Conservation (phyloP, 1,140 invertebrate species). For the Anastrepha ludens region DNA sequence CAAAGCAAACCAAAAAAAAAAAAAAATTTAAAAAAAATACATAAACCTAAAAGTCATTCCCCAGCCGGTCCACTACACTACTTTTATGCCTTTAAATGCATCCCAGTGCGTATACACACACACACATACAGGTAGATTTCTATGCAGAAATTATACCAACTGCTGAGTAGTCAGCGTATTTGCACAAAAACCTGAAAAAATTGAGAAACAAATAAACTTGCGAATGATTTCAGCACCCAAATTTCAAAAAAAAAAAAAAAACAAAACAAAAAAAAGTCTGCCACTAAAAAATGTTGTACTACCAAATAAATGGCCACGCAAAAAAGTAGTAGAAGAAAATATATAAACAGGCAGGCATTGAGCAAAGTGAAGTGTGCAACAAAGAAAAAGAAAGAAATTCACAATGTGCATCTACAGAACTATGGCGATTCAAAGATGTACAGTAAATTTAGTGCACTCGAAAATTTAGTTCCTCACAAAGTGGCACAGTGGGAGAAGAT, state of each 20-base stretch:
- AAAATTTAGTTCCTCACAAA: slow-evolving; percentile 22
- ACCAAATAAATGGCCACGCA: background rate
- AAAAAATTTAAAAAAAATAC: too few species aligned
- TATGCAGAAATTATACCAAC: background rate
- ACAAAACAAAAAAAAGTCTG: background rate
- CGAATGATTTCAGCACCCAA: background rate
- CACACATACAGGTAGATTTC: background rate
- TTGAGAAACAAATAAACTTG: background rate
- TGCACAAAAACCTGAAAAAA: background rate
- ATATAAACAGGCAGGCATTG: background rate
- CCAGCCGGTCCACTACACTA: background rate
- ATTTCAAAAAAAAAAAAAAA: background rate
- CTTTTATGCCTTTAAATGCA: background rate
- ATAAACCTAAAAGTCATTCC: too few species aligned
- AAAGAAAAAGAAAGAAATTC: background rate
- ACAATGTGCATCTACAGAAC: background rate
- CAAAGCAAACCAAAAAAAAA: background rate
- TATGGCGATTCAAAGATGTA: slow-evolving; percentile 11
- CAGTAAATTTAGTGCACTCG: slow-evolving; percentile 37
- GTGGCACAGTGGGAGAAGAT: slow-evolving; percentile 6
- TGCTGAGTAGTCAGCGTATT: background rate
- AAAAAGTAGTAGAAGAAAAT: background rate
- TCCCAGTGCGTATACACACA: background rate
- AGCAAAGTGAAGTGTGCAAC: background rate
- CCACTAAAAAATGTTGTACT: background rate